Evolutionary conservation across 37 sponge, comb jelly and placozoan genomes (phyloP), one percentile per base, ranked within the genome.

Genomic region (Mnemiopsis leidyi): DNA sequence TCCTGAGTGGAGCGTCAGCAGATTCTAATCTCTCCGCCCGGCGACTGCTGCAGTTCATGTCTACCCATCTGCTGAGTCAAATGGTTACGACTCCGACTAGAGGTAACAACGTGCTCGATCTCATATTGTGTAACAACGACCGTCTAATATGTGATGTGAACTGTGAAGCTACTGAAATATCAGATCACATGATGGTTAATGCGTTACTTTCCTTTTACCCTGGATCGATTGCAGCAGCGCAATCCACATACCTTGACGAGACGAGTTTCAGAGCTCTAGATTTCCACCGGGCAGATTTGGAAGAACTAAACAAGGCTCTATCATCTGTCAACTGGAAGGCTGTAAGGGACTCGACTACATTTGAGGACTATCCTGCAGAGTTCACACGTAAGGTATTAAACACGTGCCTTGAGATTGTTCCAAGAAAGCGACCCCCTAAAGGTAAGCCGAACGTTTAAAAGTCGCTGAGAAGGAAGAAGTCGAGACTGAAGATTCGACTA

Each of bases 71-170:
- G 28, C 76, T 73, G 26, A 25, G 26, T 16, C 76, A 73, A n/a
- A 25, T 25, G 23, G 76, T 73, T 16, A n/a, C 23, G 16, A n/a
- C 26, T 25, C 76, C 76, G 28, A 73, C 76, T 16, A 73, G 76
- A n/a, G 76, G 26, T 16, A 73, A 73, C 76, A 73, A 73, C 26
- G 28, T 73, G 28, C 76, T 73, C 23, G 76, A 73, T 73, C 76
- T 73, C 26, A 25, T 73, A 16, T 73, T 73, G 23, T 25, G 26
- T 73, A 73, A 73, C 76, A 25, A 16, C 23, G 76, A 73, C 76
- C 23, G 76, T 16, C 26, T 73, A 73, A n/a, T 73, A 73, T 16
- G 26, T n/a, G 76, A 73, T 73, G 76, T 73, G 28, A 16, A 73
- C 23, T 16, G 26, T 16, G 28, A n/a, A n/a, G 76, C 23, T 73